Evolutionary conservation across 2,113 vertebrate genomes (phyloP).

Genomic region (Gambusia affinis): DNA sequence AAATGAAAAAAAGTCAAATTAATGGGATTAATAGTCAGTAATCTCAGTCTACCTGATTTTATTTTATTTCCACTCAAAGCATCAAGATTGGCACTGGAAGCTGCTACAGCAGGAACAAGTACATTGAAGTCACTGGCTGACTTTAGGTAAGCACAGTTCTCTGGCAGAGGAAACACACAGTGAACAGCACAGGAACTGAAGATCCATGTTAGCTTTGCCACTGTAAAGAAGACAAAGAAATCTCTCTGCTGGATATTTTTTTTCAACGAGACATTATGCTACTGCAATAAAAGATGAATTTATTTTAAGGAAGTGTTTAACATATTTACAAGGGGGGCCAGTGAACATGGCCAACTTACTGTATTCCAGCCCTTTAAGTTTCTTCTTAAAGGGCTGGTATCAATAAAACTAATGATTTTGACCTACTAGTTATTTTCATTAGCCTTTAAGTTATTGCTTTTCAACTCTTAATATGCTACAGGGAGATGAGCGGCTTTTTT

Average conservation of each 20-base stretch:
- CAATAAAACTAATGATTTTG: background rate
- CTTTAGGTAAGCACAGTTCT: too few relatives aligned
- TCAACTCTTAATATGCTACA: background rate
- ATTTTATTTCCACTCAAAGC: too few relatives aligned
- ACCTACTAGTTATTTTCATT: background rate
- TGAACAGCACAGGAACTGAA: background rate
- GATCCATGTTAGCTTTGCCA: background rate
- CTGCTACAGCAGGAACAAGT: too few relatives aligned
- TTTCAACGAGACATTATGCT: background rate
- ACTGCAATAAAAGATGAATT: background rate
- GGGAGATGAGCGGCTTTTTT: background rate
- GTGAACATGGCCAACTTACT: background rate
- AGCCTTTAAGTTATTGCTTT: slow-evolving; percentile 1
- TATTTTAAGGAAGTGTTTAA: background rate
- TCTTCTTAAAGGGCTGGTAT: background rate
- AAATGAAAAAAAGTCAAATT: too few relatives aligned
- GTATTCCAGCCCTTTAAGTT: background rate
- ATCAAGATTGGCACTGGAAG: too few relatives aligned
- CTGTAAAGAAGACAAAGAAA: background rate
- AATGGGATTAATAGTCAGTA: too few relatives aligned
- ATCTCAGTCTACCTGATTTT: too few relatives aligned
- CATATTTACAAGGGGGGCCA: background rate
- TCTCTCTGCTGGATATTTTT: background rate
- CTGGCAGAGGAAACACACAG: background rate
- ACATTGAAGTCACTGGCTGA: too few relatives aligned